A percentile compares a stretch with the other conserved stretches of the same genome.
Conservation (phyloP, 2,113 vertebrate genomes). For the Sceloporus tristichus region DNA sequence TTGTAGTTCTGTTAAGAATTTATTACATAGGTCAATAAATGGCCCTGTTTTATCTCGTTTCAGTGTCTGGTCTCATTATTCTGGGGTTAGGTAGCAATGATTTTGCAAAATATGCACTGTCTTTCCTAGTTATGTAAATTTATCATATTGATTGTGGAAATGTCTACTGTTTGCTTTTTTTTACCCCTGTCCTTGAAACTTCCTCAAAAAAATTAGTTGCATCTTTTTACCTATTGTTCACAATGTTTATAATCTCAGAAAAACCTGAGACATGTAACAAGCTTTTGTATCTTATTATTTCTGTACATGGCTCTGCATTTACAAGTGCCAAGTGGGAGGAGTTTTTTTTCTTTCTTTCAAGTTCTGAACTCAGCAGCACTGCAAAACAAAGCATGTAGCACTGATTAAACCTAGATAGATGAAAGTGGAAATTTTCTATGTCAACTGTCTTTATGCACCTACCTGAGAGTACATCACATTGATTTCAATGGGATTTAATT, state of each 20-base stretch:
- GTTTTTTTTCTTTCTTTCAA: neutral
- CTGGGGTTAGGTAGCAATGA: neutral
- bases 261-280: neutral
- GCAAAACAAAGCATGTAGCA: neutral
- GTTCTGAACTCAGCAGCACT: neutral
- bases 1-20: too few relatives aligned
- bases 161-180: neutral
- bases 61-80: too few relatives aligned
- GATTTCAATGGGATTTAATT: neutral
- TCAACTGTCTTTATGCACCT: neutral
- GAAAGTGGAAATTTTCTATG: neutral
- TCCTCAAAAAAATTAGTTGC: too few relatives aligned
- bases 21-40: too few relatives aligned
- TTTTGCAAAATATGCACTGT: neutral
- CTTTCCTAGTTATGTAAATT: neutral
- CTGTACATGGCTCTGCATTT: neutral
- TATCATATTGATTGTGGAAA: neutral
- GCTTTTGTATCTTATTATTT: neutral
- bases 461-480: neutral
- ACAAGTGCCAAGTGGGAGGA: neutral
- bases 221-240: neutral
- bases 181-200: neutral
- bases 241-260: neutral
- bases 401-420: neutral
- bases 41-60: too few relatives aligned